Evolutionary conservation across 2,113 vertebrate species (phyloP), one percentile per base, ranked within the genome.

Genomic region (Thunnus maccoyii): DNA sequence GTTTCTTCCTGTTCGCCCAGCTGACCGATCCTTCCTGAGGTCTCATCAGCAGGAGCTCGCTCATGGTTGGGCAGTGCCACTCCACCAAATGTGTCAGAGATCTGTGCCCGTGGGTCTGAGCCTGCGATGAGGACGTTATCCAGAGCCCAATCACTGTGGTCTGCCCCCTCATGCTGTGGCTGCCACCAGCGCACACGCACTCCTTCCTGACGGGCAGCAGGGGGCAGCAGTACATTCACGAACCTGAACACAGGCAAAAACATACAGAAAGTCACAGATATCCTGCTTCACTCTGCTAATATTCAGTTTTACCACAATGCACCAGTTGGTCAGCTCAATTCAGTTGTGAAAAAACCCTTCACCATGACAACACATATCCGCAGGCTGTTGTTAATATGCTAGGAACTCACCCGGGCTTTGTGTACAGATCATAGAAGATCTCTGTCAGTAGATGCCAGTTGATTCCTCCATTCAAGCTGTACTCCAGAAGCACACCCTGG

Each of bases 171-270:
- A 0, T 99, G 98, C 46, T 97, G 96, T 0, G 97, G 98, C 89
- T 99, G 98, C 98, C 98, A 99, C 98, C 98, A 99, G 69, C 98
- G 98, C 86, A 99, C 97, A 2, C 98, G 97, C 0, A 97, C 96
- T 22, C 96, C 98, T 0, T 97, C 91, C 61, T 94, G 93, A 82
- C 96, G 97, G 50, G 98, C 97, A 72, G 96, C 95, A 1, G 95
- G 93, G 77, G 98, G 98, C 84, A 99, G 97, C 74, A 99, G 94
- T 70, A 99, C 97, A 87, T 99, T 99, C 76, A 99, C 97, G 80
- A 99, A 99, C 51, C 98, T 99, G 47, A 65, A 61, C 4, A 52
- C 11, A 62, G 64, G 65, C 0, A 27, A 61, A 76, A 56, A 55
- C 18, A 63, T 13, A 32, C 36, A 68, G 15, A 30, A 13, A 41